phyloP scores from a whole-genome alignment of 2,797 vertebrate species.

The Argya squamiceps region DNA sequence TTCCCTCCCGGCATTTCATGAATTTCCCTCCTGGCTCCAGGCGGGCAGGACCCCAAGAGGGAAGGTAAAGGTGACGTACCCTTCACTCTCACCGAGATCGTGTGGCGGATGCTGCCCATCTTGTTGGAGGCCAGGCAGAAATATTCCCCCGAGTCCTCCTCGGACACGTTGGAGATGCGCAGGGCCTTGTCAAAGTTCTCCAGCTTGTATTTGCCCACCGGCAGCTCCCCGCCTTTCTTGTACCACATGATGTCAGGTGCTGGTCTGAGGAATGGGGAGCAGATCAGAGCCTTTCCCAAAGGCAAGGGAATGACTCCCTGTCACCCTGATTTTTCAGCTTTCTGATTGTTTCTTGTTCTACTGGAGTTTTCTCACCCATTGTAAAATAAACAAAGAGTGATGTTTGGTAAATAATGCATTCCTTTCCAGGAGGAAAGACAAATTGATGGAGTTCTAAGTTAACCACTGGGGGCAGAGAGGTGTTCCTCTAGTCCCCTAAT shows the following conservation, averaged over 20 bases:
- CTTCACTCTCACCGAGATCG: conserved; percentile 94
- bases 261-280: conserved; percentile 64
- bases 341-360: too few relatives aligned
- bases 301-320: not conserved
- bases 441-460: too few relatives aligned
- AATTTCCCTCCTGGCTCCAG: not conserved
- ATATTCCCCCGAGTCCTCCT: conserved; percentile 94
- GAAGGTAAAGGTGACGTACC: conserved; percentile 84
- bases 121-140: conserved; percentile 94
- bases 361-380: too few relatives aligned
- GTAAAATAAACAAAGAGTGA: too few relatives aligned
- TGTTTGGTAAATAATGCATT: too few relatives aligned
- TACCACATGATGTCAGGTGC: conserved; percentile 92
- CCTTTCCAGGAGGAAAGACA: too few relatives aligned
- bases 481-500: too few relatives aligned
- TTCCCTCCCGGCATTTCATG: not conserved
- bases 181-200: conserved; percentile 94
- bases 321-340: too few relatives aligned
- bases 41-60: not conserved
- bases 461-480: too few relatives aligned
- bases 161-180: conserved; percentile 87
- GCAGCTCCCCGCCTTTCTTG: conserved; percentile 93
- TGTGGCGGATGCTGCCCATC: conserved; percentile 91
- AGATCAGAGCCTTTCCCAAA: not conserved
- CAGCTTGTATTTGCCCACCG: conserved; percentile 83